Evolutionary conservation across 1,140 invertebrate species (phyloP), one percentile per base, ranked within the genome.

Genomic region (Zelostemma sp.): DNA sequence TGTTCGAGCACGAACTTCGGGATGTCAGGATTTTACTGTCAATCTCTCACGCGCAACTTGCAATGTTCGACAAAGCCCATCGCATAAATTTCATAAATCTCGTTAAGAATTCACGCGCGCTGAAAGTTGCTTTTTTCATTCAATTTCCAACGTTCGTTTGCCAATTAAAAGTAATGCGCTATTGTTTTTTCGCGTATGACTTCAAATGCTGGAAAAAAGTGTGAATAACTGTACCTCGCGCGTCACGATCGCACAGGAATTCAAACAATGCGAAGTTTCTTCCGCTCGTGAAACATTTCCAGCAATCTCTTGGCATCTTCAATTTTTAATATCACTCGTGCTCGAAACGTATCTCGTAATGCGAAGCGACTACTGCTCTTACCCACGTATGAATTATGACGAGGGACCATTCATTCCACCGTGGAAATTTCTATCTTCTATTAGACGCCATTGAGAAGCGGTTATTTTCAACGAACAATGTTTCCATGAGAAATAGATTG

Each of bases 191-290:
- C 21, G 8, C 21, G 21, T 8, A 8, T 25, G 8, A 25, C 21
- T 38, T 38, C 35, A n/a, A 38, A 38, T 38, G n/a, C 12, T n/a
- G 35, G 12, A 38, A 38, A 38, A 38, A 25, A 25, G 21, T 25
- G 21, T 38, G 35, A 38, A 38, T 38, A n/a, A 38, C 35, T n/a
- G 12, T n/a, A 38, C 12, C 4, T n/a, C 1, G 35, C 35, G 35
- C 12, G 35, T 38, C 12, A 38, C 35, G 35, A 38, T 38, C 35
- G 35, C 35, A 38, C 12, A 38, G 12, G 12, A 38, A 38, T 38
- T 2, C 11, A 38, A 1, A 3, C 3, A 38, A 38, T n/a, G 3
- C 11, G 3, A 38, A 5, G 35, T 38, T 38, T n/a, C 12, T 14
- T 38, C 35, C 2, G 35, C 11, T 31, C 11, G 5, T 31, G 28